Conservation (phyloP, 2,113 vertebrate species). For the Jaculus jaculus region DNA sequence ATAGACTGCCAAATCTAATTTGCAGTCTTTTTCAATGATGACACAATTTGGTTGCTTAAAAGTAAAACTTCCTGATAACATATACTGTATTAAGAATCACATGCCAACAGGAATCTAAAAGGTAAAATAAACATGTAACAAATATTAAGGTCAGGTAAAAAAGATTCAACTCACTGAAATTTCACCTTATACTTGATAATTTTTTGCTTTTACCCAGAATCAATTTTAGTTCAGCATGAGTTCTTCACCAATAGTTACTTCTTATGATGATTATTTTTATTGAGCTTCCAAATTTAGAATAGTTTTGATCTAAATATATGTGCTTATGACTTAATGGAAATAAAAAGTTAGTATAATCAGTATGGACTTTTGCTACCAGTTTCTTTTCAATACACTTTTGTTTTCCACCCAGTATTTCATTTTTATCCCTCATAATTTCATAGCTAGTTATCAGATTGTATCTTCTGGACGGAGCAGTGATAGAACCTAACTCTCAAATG, state of each 20-base stretch:
- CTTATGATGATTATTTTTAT: constrained; percentile 64
- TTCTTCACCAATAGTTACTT: constrained; percentile 52
- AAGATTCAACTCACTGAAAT: too few species aligned
- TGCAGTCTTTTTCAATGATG: too few species aligned
- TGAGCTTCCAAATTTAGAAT: constrained; percentile 72
- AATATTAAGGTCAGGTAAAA: too few species aligned
- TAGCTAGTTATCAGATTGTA: constrained; percentile 44
- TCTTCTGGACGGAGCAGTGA: background rate
- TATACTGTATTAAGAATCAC: too few species aligned
- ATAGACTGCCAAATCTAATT: too few species aligned
- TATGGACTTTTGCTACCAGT: constrained; percentile 37
- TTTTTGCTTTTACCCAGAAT: constrained; percentile 33
- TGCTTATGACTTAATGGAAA: constrained; percentile 35
- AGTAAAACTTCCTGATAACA: too few species aligned
- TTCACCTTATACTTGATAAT: too few species aligned
- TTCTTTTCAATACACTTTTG: constrained; percentile 48
- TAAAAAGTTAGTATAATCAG: constrained; percentile 47
- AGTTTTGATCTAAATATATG: constrained; percentile 75
- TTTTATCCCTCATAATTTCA: too few species aligned
- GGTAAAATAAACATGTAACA: too few species aligned
- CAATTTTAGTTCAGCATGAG: constrained; percentile 38
- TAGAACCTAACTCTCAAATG: constrained; percentile 74
- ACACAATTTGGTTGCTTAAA: too few species aligned
- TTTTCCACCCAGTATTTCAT: too few species aligned
- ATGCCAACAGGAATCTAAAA: too few species aligned